These are phyloP conservation scores for Coenonympha arcania DNA, from an alignment of 2,888 invertebrate species.

Conservation along the genomic window DNA sequence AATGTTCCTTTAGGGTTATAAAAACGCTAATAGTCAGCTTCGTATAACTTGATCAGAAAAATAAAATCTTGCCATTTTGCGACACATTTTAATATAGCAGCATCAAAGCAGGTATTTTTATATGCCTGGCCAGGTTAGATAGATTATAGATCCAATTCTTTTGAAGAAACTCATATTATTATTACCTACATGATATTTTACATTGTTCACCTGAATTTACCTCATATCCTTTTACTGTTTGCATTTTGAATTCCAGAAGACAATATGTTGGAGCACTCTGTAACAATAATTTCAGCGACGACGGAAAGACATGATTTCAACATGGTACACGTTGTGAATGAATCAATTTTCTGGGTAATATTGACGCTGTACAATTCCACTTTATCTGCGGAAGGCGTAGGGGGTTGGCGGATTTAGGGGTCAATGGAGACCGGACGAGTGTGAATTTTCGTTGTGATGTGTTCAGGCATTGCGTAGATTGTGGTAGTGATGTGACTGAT, in stretches of 20 bases:
- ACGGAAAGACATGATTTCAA: conserved; percentile 52
- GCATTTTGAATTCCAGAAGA: conserved; percentile 1
- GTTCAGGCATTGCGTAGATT: conserved; percentile 37
- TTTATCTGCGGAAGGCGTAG: conserved; percentile 37
- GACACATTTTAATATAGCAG: no score
- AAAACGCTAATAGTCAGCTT: no score
- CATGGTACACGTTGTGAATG: conserved; percentile 42
- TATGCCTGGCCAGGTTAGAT: no score
- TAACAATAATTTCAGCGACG: conserved; percentile 25
- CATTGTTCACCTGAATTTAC: no score
- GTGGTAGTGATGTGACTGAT: conserved; percentile 5
- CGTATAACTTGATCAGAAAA: no score
- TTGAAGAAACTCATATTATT: no score
- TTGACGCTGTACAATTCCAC: conserved; percentile 50
- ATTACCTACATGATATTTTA: no score
- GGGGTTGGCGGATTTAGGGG: conserved; percentile 38
- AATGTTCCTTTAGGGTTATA: no score
- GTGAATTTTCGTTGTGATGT: conserved; percentile 48
- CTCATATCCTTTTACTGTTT: no score
- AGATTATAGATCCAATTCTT: no score
- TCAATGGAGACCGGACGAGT: conserved; percentile 55
- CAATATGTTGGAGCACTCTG: conserved; percentile 14
- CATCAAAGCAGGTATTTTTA: no score
- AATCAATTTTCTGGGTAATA: conserved; percentile 41
- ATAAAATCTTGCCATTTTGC: no score